Evolutionary conservation across 2,888 invertebrate species (phyloP).

Genomic region (Steinernema hermaphroditum): DNA sequence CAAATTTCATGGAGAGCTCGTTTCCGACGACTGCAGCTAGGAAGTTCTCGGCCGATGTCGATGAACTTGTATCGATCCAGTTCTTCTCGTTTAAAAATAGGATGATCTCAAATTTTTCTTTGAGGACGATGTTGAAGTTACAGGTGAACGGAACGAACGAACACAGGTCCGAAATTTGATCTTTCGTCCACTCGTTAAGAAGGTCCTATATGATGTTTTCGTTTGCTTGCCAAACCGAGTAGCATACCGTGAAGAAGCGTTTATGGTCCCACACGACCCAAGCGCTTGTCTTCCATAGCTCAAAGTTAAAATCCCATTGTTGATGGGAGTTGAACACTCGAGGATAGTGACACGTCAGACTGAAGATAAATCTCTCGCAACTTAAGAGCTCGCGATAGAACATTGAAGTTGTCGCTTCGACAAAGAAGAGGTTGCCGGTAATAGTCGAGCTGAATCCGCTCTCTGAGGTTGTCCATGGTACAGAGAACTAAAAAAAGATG

Average conservation of each 20-base stretch:
- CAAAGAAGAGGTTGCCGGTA: conserved; percentile 86
- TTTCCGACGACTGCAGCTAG: conserved; percentile 55
- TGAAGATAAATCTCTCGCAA: conserved; percentile 91
- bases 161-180: conserved; percentile 79
- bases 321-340: conserved; percentile 94
- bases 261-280: conserved; percentile 74
- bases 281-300: conserved; percentile 80
- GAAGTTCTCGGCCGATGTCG: conserved; percentile 56
- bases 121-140: conserved; percentile 79
- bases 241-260: conserved; percentile 86
- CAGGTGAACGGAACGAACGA: conserved; percentile 96
- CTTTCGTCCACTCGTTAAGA: conserved; percentile 85
- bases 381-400: conserved; percentile 88
- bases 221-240: too few species aligned
- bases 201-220: conserved; percentile 78
- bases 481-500: conserved; percentile 73
- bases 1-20: conserved; percentile 75
- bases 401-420: conserved; percentile 92
- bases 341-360: conserved; percentile 85
- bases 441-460: conserved; percentile 83
- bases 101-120: conserved; percentile 84
- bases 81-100: conserved; percentile 93
- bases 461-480: conserved; percentile 87
- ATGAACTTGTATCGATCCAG: conserved; percentile 90
- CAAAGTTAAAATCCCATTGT: conserved; percentile 82